Percentiles rank a stretch among this genome's conserved stretches.
These are phyloP conservation scores for Bradynema listronoti DNA, from an alignment of 1,140 invertebrate genomes.

Conservation along the genomic window DNA sequence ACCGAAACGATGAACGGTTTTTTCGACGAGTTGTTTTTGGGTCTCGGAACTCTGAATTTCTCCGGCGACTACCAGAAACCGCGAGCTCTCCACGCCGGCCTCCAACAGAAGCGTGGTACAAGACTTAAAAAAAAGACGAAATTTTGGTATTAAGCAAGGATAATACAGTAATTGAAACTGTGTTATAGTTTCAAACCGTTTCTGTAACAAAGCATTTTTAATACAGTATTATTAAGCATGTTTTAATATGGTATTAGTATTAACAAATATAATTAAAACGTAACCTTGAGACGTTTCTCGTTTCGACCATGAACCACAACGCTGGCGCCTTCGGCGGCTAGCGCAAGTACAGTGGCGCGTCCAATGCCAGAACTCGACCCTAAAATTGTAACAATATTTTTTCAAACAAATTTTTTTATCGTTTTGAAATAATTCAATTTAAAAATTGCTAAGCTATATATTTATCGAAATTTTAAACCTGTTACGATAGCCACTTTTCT, in stretches of 20 bases:
- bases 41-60: slow-evolving; percentile 24
- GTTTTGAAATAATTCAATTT: background rate
- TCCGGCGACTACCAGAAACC: slow-evolving; percentile 25
- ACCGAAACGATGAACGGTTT: slow-evolving; percentile 32
- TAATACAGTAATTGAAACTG: too few species aligned
- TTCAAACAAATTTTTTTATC: background rate
- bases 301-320: slow-evolving; percentile 36
- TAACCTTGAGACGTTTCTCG: slow-evolving; percentile 22
- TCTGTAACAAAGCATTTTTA: too few species aligned
- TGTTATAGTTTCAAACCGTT: too few species aligned
- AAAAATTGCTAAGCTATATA: too few species aligned
- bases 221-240: too few species aligned
- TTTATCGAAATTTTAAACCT: background rate
- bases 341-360: slow-evolving; percentile 18
- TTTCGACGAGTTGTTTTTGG: slow-evolving; percentile 14
- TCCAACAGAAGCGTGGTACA: too few species aligned
- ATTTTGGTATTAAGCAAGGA: too few species aligned
- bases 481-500: slow-evolving; percentile 27
- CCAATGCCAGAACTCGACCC: slow-evolving; percentile 35
- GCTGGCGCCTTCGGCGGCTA: slow-evolving; percentile 24
- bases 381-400: slow-evolving; percentile 12
- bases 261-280: too few species aligned
- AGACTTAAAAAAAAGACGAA: too few species aligned
- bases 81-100: too few species aligned
- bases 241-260: too few species aligned